Conservation (phyloP, 2,888 invertebrate genomes). For the Pachymerium ferrugineum region DNA sequence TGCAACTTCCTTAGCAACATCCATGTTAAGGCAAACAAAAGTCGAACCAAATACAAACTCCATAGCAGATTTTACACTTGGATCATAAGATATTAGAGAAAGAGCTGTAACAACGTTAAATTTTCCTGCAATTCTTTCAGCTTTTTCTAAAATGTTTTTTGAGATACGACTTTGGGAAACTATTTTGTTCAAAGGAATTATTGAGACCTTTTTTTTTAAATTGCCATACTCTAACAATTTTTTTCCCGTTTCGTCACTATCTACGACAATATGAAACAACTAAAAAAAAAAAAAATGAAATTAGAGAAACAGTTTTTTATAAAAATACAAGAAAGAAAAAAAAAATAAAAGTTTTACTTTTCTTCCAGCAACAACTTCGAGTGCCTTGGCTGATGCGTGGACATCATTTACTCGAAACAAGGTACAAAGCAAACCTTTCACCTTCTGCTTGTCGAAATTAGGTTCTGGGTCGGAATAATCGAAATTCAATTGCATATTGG, state of each 20-base stretch:
- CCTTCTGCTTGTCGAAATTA: slow-evolving; percentile 61
- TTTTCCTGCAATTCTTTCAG: slow-evolving; percentile 67
- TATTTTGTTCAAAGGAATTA: slow-evolving; percentile 91
- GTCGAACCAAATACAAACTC: slow-evolving; percentile 78
- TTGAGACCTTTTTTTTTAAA: slow-evolving; percentile 71
- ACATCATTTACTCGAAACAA: slow-evolving; percentile 69
- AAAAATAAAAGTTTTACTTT: slow-evolving; percentile 53
- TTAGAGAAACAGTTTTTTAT: neutral
- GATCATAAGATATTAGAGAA: slow-evolving; percentile 66
- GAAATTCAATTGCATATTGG: slow-evolving; percentile 60
- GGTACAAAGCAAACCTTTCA: slow-evolving; percentile 71
- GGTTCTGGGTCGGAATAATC: slow-evolving; percentile 71
- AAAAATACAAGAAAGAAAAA: neutral
- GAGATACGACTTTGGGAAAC: slow-evolving; percentile 60
- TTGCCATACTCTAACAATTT: slow-evolving; percentile 75
- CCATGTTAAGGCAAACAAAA: slow-evolving; percentile 76
- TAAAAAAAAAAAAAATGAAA: slow-evolving; percentile 51
- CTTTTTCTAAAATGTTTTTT: slow-evolving; percentile 56
- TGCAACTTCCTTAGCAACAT: slow-evolving; percentile 71
- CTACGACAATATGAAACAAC: slow-evolving; percentile 86
- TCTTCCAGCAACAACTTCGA: slow-evolving; percentile 80
- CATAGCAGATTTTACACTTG: slow-evolving; percentile 67
- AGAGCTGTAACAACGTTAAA: slow-evolving; percentile 77
- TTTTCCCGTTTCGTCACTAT: slow-evolving; percentile 77
- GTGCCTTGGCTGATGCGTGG: slow-evolving; percentile 72